A percentile compares a stretch with the other conserved stretches of the same genome.
phyloP scores from a whole-genome alignment of 37 sponge, comb jelly and placozoan genomes.

The Ianthella basta region DNA sequence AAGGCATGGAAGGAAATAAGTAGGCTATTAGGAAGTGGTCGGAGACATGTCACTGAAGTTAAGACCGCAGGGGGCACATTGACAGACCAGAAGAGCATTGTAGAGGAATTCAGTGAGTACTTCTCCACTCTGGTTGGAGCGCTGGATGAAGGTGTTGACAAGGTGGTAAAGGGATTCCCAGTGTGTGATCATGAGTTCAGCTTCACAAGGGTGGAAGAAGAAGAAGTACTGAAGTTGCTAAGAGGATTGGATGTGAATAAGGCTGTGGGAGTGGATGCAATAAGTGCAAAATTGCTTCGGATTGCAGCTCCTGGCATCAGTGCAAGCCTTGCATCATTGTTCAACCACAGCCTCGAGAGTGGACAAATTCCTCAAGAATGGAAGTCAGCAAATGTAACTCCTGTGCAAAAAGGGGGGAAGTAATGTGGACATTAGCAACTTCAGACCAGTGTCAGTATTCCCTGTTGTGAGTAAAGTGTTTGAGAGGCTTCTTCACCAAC shows the following conservation, averaged over 20 bases:
- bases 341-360: constrained; percentile 27
- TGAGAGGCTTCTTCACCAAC: constrained; percentile 39
- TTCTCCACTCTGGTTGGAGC: constrained; percentile 17
- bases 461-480: constrained; percentile 40
- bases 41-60: neutral
- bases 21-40: neutral
- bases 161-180: neutral
- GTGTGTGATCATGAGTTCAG: neutral
- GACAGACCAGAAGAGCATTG: constrained; percentile 23
- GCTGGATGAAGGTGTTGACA: neutral
- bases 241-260: neutral
- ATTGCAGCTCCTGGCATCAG: neutral
- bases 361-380: constrained; percentile 1
- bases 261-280: constrained; percentile 1
- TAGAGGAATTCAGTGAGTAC: constrained; percentile 25
- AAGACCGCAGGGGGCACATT: neutral
- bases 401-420: constrained; percentile 1
- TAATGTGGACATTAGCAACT: neutral
- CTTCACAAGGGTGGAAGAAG: constrained; percentile 18
- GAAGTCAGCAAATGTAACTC: constrained; percentile 19
- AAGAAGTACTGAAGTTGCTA: constrained; percentile 23
- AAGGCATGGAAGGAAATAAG: constrained; percentile 34
- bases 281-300: constrained; percentile 13
- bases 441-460: constrained; percentile 31
- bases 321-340: neutral